These are phyloP conservation scores for Apistogramma diplotaenia DNA, from an alignment of 2,113 vertebrate species.

Conservation along the genomic window DNA sequence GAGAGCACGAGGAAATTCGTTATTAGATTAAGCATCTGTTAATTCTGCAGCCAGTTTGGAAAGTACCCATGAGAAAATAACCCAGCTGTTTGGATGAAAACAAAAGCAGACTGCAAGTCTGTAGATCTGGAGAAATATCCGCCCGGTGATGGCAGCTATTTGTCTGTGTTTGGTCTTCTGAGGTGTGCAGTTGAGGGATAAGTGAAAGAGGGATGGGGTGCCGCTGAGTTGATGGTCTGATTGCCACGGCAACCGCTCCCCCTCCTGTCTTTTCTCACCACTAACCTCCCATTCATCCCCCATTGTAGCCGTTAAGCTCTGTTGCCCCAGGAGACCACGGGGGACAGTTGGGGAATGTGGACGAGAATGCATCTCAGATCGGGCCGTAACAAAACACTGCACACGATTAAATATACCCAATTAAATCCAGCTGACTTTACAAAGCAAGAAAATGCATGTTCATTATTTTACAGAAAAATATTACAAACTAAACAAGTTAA, in stretches of 20 bases:
- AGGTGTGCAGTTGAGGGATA: constrained; percentile 30
- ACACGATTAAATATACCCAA: not conserved
- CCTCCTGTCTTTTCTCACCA: constrained; percentile 52
- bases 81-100: not conserved
- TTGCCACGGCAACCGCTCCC: constrained; percentile 36
- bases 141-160: not conserved
- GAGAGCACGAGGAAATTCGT: constrained; percentile 21
- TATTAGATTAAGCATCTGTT: constrained; percentile 30
- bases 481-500: not conserved
- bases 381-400: not conserved
- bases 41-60: not conserved
- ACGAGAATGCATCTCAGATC: constrained; percentile 4
- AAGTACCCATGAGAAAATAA: not conserved
- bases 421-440: not conserved
- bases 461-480: not conserved
- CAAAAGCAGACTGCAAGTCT: not conserved
- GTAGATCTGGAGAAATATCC: not conserved
- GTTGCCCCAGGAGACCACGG: constrained; percentile 70
- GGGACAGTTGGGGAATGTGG: constrained; percentile 70
- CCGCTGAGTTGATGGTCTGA: constrained; percentile 54
- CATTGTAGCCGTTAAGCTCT: constrained; percentile 69
- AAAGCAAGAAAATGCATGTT: not conserved
- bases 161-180: constrained; percentile 1
- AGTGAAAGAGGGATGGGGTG: not conserved
- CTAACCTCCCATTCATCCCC: constrained; percentile 73